Conservation (phyloP, 2,113 vertebrate genomes). For the Malurus elegans region DNA sequence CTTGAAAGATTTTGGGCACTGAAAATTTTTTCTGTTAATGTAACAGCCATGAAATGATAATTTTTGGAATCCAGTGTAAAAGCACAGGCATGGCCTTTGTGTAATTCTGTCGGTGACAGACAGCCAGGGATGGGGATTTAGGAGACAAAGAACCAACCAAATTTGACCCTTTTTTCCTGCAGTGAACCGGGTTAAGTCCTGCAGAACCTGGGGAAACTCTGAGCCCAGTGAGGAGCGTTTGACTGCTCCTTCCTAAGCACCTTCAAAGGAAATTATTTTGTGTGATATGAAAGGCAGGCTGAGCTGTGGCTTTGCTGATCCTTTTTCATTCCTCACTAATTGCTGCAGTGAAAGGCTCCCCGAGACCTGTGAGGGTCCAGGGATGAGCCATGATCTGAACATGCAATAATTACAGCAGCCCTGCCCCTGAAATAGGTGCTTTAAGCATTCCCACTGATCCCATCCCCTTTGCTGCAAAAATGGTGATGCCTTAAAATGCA, state of each 20-base stretch:
- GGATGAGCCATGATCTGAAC: not conserved
- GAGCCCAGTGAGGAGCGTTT: not conserved
- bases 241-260: not conserved
- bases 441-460: not conserved
- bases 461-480: not conserved
- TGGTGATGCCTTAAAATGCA: not conserved
- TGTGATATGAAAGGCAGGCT: not conserved
- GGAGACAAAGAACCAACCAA: rapidly evolving
- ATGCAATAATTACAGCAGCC: not conserved
- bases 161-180: not conserved
- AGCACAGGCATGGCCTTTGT: rapidly evolving
- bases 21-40: not conserved
- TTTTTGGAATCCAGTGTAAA: not conserved
- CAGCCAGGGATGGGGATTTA: not conserved
- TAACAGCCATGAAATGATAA: not conserved
- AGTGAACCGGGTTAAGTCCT: not conserved
- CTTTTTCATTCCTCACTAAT: not conserved
- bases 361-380: not conserved
- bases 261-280: not conserved
- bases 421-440: not conserved
- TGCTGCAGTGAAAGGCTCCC: not conserved
- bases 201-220: not conserved
- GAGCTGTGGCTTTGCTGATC: not conserved
- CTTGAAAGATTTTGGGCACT: not conserved
- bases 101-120: not conserved